Evolutionary conservation across 2,888 invertebrate genomes (phyloP), one percentile per base, ranked within the genome.

Genomic region (Biston betularia): DNA sequence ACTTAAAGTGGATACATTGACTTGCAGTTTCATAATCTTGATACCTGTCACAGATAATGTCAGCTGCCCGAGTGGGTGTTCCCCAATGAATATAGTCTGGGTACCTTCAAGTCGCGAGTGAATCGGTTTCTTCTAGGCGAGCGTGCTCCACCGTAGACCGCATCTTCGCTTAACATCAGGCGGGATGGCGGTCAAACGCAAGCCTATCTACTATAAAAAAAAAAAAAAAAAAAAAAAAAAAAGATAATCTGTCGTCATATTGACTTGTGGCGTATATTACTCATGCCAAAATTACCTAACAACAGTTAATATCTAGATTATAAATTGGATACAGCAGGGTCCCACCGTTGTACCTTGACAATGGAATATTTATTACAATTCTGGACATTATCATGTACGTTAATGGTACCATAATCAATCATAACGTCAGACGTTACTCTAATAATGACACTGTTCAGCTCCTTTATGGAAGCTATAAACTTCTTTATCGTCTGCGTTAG

Each of bases 321-420:
- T 15, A 5, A 53, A 56, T 57, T 65, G 56, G 60, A 42, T 61
- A 33, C 40, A 61, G 38, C 59, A 3, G n/a, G 38, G 10, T 48
- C 10, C 33, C 14, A 15, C 6, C 9, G 0, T 6, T 53, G 15
- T 12, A 24, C 40, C 56, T 63, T 68, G 65, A 65, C 75, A 71
- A 64, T 70, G 72, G 74, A 76, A 75, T 73, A 74, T 78, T 78
- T 75, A 69, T 70, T 57, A 50, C 56, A 64, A 60, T 45, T 6
- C 64, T 62, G 63, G 38, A 53, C 58, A 63, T 48, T 62, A 61
- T 50, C 63, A 35, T n/a, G 55, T 35, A 48, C 44, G 44, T 49
- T 54, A 42, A 58, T 58, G 58, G 59, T 69, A 73, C 68, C 70
- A 67, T 63, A 69, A 76, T 77, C 77, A 71, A 77, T 79, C 77